phyloP scores from a whole-genome alignment of 2,888 invertebrate species.

The Trichogramma dendrolimi region DNA sequence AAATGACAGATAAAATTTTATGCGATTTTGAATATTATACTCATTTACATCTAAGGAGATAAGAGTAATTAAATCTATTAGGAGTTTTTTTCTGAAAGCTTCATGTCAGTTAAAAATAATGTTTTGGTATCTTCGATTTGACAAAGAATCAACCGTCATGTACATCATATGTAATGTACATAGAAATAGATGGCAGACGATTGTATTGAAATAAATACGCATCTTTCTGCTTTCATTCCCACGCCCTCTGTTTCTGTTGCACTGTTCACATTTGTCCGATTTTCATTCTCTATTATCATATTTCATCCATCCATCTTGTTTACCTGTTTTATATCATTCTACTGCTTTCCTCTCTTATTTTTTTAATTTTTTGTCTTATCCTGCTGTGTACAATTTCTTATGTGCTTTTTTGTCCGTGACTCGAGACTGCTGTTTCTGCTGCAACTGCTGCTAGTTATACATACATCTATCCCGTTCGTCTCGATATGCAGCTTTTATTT shows the following conservation, averaged over 20 bases:
- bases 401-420: conserved; percentile 10
- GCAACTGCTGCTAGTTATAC: conserved; percentile 7
- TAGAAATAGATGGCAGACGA: neutral
- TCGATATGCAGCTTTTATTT: no score
- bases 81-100: no score
- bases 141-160: no score
- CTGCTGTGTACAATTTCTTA: neutral
- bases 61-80: no score
- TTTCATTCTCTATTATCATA: conserved; percentile 25
- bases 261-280: conserved; percentile 21
- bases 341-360: neutral
- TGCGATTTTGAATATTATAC: no score
- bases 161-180: no score
- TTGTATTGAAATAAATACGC: neutral
- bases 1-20: no score
- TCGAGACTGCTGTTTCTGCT: neutral
- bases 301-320: conserved; percentile 20
- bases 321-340: conserved; percentile 8
- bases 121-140: no score
- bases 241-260: conserved; percentile 1
- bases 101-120: no score
- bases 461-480: conserved; percentile 9
- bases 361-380: neutral
- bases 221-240: conserved; percentile 7
- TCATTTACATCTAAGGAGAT: no score